phyloP scores from a whole-genome alignment of 2,113 vertebrate species.

The Lepisosteus oculatus region DNA sequence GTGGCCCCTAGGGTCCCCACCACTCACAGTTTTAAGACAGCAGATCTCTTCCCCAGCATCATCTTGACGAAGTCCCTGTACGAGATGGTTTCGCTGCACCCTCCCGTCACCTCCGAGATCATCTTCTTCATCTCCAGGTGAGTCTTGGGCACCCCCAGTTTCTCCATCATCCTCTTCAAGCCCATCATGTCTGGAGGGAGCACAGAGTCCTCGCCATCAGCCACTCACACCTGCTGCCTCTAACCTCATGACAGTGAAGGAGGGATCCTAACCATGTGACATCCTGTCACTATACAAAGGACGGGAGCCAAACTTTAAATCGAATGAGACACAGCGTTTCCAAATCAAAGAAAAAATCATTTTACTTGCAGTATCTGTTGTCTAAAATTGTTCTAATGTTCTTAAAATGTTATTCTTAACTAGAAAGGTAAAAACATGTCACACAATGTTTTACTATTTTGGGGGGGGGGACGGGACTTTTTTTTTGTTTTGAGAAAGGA shows the following conservation, averaged over 20 bases:
- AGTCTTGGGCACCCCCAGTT: constrained; percentile 90
- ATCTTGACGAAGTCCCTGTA: constrained; percentile 95
- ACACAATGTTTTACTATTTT: too few species aligned
- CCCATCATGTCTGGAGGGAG: constrained; percentile 84
- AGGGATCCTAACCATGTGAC: too few species aligned
- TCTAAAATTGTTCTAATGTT: too few species aligned
- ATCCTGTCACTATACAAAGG: too few species aligned
- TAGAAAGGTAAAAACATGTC: too few species aligned
- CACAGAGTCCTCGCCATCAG: constrained; percentile 2
- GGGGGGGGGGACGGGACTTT: too few species aligned
- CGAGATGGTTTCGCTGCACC: constrained; percentile 84
- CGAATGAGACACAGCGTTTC: too few species aligned
- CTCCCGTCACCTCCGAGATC: constrained; percentile 91
- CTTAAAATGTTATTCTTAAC: too few species aligned
- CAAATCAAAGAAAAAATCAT: too few species aligned
- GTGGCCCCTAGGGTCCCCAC: not conserved
- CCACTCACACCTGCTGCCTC: not conserved
- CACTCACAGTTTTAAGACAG: constrained; percentile 92
- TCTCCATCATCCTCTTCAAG: constrained; percentile 97
- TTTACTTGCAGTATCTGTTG: too few species aligned
- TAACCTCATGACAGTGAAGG: not conserved
- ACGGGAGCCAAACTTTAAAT: too few species aligned
- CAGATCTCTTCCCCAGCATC: constrained; percentile 94
- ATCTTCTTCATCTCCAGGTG: constrained; percentile 96
- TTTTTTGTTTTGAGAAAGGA: too few species aligned